phyloP scores from a whole-genome alignment of 2,888 invertebrate species.

The Terebella lapidaria region DNA sequence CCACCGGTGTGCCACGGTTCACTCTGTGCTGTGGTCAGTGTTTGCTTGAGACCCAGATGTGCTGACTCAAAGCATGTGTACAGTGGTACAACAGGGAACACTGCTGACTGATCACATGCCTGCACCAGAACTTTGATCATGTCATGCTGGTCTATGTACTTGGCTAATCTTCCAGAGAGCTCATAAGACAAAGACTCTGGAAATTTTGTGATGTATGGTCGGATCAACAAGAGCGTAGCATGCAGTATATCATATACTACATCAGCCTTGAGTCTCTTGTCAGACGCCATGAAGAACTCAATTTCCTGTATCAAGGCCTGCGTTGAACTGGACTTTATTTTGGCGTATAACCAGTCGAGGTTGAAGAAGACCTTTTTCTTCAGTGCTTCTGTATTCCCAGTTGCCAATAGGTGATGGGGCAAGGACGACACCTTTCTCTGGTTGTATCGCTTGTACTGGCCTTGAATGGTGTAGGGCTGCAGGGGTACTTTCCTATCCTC shows the following conservation, averaged over 20 bases:
- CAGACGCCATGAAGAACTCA: slow-evolving; percentile 17
- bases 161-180: slow-evolving; percentile 80
- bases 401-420: slow-evolving; percentile 34
- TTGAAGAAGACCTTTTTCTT: slow-evolving; percentile 90
- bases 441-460: slow-evolving; percentile 27
- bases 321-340: slow-evolving; percentile 86
- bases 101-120: slow-evolving; percentile 42
- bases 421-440: slow-evolving; percentile 40
- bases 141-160: slow-evolving; percentile 71
- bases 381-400: slow-evolving; percentile 69
- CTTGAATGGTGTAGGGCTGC: slow-evolving; percentile 30
- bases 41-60: slow-evolving; percentile 2
- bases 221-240: slow-evolving; percentile 19
- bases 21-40: background rate
- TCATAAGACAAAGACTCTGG: slow-evolving; percentile 69
- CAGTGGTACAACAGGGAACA: slow-evolving; percentile 6
- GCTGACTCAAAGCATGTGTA: slow-evolving; percentile 5
- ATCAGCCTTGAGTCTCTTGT: slow-evolving; percentile 1
- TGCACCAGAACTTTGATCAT: slow-evolving; percentile 73
- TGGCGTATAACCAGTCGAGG: slow-evolving; percentile 93
- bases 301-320: slow-evolving; percentile 91
- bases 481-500: slow-evolving; percentile 36
- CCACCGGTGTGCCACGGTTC: slow-evolving; percentile 4
- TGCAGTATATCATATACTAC: slow-evolving; percentile 10
- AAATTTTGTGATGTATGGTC: slow-evolving; percentile 19